Evolutionary conservation across 2,113 vertebrate genomes (phyloP).

Genomic region (Acinonyx jubatus): DNA sequence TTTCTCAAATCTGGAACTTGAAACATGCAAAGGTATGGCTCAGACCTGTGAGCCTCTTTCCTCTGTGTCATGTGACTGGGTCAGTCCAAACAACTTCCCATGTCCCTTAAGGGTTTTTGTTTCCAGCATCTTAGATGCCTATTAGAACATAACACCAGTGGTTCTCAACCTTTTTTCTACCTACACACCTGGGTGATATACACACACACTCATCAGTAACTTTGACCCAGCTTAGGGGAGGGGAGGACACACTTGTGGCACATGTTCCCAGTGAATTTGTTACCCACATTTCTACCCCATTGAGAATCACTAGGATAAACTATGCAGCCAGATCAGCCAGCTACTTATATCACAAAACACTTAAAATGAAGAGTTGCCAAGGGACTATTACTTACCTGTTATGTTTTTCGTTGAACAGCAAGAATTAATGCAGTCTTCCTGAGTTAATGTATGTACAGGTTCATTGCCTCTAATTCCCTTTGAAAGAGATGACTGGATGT

Average conservation of each 20-base stretch:
- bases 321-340: background rate
- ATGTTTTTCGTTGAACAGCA: conserved; percentile 82
- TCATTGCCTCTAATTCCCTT: conserved; percentile 80
- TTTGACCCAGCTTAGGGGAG: background rate
- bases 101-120: background rate
- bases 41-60: background rate
- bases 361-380: background rate
- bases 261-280: background rate
- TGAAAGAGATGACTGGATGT: conserved; percentile 78
- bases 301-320: background rate
- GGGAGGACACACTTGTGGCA: background rate
- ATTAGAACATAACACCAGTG: background rate
- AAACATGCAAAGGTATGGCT: background rate
- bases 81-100: background rate
- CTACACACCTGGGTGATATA: background rate
- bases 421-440: conserved; percentile 68
- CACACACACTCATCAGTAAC: background rate
- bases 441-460: conserved; percentile 1
- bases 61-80: background rate
- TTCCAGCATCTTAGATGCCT: background rate
- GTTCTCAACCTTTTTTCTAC: background rate
- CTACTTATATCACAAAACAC: background rate
- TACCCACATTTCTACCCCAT: background rate
- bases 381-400: conserved; percentile 75
- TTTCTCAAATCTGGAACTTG: background rate